Evolutionary conservation across 2,113 vertebrate species (phyloP), one percentile per base, ranked within the genome.

Genomic region (Poicephalus gulielmi): DNA sequence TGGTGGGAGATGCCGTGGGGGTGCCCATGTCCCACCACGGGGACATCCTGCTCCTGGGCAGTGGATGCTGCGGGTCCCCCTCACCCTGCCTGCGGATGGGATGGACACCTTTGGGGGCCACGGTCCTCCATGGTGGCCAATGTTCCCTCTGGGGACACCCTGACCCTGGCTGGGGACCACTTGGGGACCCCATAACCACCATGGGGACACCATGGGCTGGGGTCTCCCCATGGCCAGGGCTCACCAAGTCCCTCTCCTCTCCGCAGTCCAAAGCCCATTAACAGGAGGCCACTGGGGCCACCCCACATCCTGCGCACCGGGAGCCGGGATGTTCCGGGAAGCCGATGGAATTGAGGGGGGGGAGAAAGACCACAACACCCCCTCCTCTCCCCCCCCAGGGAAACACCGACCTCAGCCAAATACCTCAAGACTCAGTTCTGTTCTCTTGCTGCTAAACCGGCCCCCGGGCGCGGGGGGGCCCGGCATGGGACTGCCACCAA

Each of bases 201-300:
- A 2, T 3, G 64, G 84, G 64, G 49, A 77, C 83, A 68, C 52
- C 44, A 10, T 4, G 73, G 52, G 73, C 41, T 41, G 3, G 44
- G 6, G 35, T 25, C 11, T 24, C 53, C 16, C 41, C 41, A 33
- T 33, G 53, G 30, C 53, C 1, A 7, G 28, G 55, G 44, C 43
- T 79, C 50, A 82, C 50, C 52, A 8, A 2, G 5, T 44, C 3
- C 63, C 52, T 53, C 66, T 78, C 85, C 47, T 66, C 50, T 60
- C 52, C 9, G 37, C 97, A 98, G 98, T 98, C 98, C 96, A 98
- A 98, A 98, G 97, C 98, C 87, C 98, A 98, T 98, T 98, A 98
- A 98, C 77, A 49, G 95, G 98, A 97, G 96, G 95, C 95, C 89
- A 78, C 83, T 91, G 94, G 96, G 69, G 16, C 57, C 82, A 28